Evolutionary conservation across 2,888 invertebrate species (phyloP), one percentile per base, ranked within the genome.

Genomic region (Ryuthela nishihirai): DNA sequence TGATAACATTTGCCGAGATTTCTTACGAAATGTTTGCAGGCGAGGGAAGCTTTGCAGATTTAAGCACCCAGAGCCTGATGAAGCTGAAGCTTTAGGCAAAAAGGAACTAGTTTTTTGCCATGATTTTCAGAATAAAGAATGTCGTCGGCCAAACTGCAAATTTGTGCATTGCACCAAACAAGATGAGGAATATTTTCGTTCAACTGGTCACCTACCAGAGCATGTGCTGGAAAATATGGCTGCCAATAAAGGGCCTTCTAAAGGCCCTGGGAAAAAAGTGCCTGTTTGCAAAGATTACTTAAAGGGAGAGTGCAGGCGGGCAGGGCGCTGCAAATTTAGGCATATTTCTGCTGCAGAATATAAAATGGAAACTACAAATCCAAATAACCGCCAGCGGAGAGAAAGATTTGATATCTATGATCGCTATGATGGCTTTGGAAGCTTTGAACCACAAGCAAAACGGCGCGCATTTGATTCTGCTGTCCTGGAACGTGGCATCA

Each of bases 151-250:
- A 3, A 83, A 82, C 55, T 88, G 87, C 69, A 83, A 83, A 69
- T 88, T 87, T 72, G 79, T 87, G 38, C 88, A 89, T 73, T 87
- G 87, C 69, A 80, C 83, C 1, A 78, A 84, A 17, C 83, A 83
- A 69, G 85, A 85, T 67, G 87, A 88, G 71, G 79, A 80, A 62
- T 82, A 83, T 59, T 85, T 83, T 69, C 81, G 84, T 66, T 78
- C 79, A 44, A 84, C 83, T 10, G 87, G 87, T 1, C 83, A 85
- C 70, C 77, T 89, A 69, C 85, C 87, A 5, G 75, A 76, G 25
- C 80, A 81, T 68, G 78, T 80, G 42, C 68, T 72, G 15, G 75
- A 75, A 58, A 70, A 70, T 58, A 69, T 74, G 36, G 71, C 63
- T 21, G 52, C 54, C 1, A 45, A 32, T 15, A 50, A 34, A 29